Evolutionary conservation across 2,888 invertebrate genomes (phyloP).

Genomic region (Volucella bombylans): DNA sequence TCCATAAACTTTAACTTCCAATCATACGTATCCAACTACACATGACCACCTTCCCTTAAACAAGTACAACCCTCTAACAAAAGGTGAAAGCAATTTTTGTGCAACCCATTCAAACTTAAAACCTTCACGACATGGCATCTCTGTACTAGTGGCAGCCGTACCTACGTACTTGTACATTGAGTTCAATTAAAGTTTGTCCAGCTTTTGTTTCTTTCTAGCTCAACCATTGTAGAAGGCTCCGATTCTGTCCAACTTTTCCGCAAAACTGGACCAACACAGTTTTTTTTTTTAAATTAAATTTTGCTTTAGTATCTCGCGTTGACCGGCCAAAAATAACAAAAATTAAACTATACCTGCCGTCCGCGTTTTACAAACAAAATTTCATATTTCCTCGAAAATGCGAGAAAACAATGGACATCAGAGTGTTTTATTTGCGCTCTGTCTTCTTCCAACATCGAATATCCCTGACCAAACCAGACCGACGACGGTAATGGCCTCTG

Average conservation of each 20-base stretch:
- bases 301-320: conserved; percentile 1
- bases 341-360: not conserved
- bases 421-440: conserved; percentile 2
- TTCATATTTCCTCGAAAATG: conserved; percentile 31
- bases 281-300: conserved; percentile 47
- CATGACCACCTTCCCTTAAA: not conserved
- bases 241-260: not conserved
- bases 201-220: not conserved
- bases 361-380: conserved; percentile 7
- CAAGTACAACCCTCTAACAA: not conserved
- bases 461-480: not conserved
- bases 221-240: too few species aligned
- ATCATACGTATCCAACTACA: too few species aligned
- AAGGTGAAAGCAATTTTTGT: not conserved
- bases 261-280: not conserved
- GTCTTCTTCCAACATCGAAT: not conserved
- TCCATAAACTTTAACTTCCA: too few species aligned
- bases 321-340: conserved; percentile 11
- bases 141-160: too few species aligned
- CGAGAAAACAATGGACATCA: conserved; percentile 23
- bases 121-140: conserved; percentile 13
- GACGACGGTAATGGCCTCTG: not conserved
- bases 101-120: conserved; percentile 3
- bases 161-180: too few species aligned
- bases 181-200: conserved; percentile 17